These are phyloP conservation scores for Manacus vitellinus DNA, from an alignment of 2,113 vertebrate species.

Conservation along the genomic window DNA sequence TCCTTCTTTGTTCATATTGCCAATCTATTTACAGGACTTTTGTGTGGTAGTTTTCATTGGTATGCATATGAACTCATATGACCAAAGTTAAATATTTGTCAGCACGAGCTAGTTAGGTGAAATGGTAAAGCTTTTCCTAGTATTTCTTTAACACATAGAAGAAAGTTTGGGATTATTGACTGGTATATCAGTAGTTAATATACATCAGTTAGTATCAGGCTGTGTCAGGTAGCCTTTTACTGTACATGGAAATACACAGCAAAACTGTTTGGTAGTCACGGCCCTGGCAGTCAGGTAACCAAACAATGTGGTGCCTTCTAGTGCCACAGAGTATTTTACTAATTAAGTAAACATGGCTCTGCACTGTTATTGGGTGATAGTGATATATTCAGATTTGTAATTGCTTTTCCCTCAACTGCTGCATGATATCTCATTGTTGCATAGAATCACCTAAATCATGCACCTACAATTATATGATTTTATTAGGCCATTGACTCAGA, in stretches of 20 bases:
- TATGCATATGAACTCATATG: neutral
- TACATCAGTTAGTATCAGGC: neutral
- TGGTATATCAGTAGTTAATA: neutral
- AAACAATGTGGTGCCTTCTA: neutral
- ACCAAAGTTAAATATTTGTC: neutral
- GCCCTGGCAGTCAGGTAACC: neutral
- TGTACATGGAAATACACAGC: neutral
- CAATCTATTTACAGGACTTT: neutral
- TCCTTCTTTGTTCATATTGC: neutral
- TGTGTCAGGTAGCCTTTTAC: neutral
- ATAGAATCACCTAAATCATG: neutral
- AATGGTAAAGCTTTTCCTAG: neutral
- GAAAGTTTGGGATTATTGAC: neutral
- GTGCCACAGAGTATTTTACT: neutral
- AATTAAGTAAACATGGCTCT: constrained; percentile 31
- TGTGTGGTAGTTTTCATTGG: neutral
- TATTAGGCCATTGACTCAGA: neutral
- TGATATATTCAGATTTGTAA: constrained; percentile 5
- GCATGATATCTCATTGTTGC: neutral
- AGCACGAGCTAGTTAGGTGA: neutral
- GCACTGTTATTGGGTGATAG: neutral
- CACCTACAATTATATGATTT: neutral
- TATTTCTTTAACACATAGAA: neutral
- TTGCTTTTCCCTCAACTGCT: constrained; percentile 7
- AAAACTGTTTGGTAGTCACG: neutral